Base-by-base conservation (phyloP, 2,888 invertebrate species). In the Boloria euphrosyne region DNA sequence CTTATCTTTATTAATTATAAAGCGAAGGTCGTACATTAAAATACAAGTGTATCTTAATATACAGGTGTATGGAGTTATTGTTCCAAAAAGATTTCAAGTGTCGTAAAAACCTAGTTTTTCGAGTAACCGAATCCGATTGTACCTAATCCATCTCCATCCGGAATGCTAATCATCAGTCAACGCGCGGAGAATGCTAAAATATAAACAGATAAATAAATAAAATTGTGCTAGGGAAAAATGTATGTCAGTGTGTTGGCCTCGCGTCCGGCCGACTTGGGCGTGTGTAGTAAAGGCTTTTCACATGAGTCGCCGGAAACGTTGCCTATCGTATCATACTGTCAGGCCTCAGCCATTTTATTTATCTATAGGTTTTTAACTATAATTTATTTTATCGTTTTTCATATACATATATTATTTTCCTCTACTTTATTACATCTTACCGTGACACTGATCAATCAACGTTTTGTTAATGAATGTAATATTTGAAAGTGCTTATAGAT, bases 201-300 rank as follows among this genome's bases (percentile, higher is more conserved):
- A 77, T 78, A 80, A 65, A 68, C 63, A 70, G 76, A 81, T 85
- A 86, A 84, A 86, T 85, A 85, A 83, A 87, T 86, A 86, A 86
- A 86, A 85, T 80, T 77, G 83, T 80, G 76, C 74, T 75, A 75
- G 75, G 31, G 76, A 82, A 81, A 86, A 81, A 87, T 89, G 85
- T 89, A 76, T 86, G 89, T 87, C 80, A 89, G 88, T 89, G 76
- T 87, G 89, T 81, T 87, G 84, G 79, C 78, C 74, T 75, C 74
- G 70, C 74, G 71, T 73, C 73, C 75, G 80, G 77, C 78, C 58
- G 60, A 66, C 68, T 60, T 66, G 68, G n/a, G 76, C 75, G 75
- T 77, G 77, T 16, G 46, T 57, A 10, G 57, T 70, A 69, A 68
- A 57, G 77, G 16, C 57, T 57, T 57, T 69, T 50, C 64, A 67